Base-by-base conservation (phyloP, 2,888 invertebrate species). In the Hypolimnas misippus region DNA sequence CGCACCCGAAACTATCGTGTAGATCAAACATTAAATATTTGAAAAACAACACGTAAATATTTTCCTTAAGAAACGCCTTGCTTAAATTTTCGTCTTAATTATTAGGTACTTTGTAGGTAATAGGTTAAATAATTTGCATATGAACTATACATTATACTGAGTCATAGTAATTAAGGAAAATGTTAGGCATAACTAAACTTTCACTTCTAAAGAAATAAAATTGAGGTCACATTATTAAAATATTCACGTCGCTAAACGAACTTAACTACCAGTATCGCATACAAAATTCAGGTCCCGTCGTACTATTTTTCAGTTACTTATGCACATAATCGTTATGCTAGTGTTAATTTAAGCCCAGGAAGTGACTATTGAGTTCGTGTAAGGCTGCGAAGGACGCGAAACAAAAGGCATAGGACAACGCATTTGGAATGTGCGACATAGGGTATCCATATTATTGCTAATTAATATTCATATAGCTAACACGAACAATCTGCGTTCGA, bases 401-500 rank as follows among this genome's bases (percentile, higher is more conserved):
- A 84, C 84, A 86, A 86, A 66, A 78, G 81, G 80, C 74, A 70
- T 73, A 70, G 77, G 78, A 78, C 76, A 71, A 69, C 73, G 65
- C 66, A 68, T 75, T 79, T 73, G 72, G 78, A 77, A 76, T 75
- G 77, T 74, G 68, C 71, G 73, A 63, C 73, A 73, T 69, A 66
- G 74, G 73, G 49, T 49, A 29, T 71, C 70, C 68, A 74, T 73
- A 73, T 74, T 72, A 68, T 73, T 62, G 61, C 74, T 75, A 76
- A 82, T 84, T 82, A 84, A 84, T 86, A 87, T 88, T 87, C 85
- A 84, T 74, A 73, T 73, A 74, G 77, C 75, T 78, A 77, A 75
- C 76, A 74, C 74, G 70, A 76, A 82, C 82, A 79, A 82, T 83
- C 75, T 78, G 76, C 73, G 78, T 83, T 86, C 72, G 79, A 79